A percentile compares a stretch with the other conserved stretches of the same genome.
Evolutionary conservation across 2,797 vertebrate genomes (phyloP).

Genomic region (Platyrinchus mystaceus): DNA sequence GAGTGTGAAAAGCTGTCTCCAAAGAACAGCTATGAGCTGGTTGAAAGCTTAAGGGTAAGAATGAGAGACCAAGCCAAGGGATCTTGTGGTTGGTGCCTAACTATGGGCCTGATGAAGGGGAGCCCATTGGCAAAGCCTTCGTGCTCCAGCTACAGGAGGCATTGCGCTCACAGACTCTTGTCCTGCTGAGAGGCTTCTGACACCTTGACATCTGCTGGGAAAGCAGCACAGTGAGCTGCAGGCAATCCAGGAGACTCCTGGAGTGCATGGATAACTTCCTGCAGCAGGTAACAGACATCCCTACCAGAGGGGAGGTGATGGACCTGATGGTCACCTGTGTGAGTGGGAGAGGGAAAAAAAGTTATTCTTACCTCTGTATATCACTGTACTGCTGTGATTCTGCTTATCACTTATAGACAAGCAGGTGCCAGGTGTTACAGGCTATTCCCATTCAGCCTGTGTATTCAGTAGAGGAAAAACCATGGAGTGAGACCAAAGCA

Average conservation of each 20-base stretch:
- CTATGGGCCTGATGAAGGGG: no score
- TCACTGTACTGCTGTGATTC: neutral
- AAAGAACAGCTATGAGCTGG: neutral
- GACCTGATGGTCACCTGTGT: neutral
- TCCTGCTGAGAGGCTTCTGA: neutral
- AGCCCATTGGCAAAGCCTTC: neutral
- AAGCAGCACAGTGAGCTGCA: neutral
- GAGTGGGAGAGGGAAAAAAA: neutral
- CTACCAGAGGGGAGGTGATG: neutral
- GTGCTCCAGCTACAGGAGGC: neutral
- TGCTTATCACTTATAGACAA: rapidly evolving
- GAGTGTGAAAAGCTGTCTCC: neutral
- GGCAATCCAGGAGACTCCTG: neutral
- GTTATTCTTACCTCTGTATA: neutral
- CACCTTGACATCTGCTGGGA: neutral
- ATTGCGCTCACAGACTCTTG: no score
- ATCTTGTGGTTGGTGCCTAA: neutral
- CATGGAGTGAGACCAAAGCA: neutral
- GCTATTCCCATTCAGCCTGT: neutral
- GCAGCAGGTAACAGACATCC: no score
- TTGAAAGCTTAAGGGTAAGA: neutral
- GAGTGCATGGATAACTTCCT: neutral
- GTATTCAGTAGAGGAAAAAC: neutral
- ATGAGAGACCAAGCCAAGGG: no score
- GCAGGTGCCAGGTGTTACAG: neutral